Evolutionary conservation across 2,888 invertebrate species (phyloP).

Genomic region (Tholera decimalis): DNA sequence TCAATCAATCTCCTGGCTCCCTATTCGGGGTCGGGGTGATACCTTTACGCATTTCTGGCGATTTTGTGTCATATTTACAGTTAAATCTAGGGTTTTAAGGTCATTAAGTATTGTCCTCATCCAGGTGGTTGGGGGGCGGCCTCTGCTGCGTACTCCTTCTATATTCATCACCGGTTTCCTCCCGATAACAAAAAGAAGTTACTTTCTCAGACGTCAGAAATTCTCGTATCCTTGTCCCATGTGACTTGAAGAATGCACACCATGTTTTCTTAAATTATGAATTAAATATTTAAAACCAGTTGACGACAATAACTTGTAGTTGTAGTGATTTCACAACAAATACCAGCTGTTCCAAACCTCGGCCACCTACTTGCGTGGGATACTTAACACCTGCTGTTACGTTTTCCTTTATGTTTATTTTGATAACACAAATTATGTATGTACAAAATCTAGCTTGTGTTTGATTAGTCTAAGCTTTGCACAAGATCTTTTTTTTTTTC

Average conservation of each 20-base stretch:
- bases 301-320: constrained; percentile 10
- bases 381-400: constrained; percentile 17
- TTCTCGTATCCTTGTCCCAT: background rate
- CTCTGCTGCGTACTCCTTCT: too few species aligned
- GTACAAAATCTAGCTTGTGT: background rate
- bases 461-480: background rate
- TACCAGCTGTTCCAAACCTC: constrained; percentile 8
- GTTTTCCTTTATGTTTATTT: constrained; percentile 4
- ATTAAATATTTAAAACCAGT: constrained; percentile 1
- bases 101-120: too few species aligned
- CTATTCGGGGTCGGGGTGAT: too few species aligned
- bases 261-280: background rate
- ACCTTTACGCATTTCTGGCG: too few species aligned
- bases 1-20: too few species aligned
- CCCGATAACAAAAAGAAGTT: too few species aligned
- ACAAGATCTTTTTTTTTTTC: too few species aligned
- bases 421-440: background rate
- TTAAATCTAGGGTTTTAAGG: too few species aligned
- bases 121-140: too few species aligned
- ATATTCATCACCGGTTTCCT: too few species aligned
- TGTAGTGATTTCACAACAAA: constrained; percentile 10
- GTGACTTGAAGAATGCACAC: background rate
- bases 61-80: too few species aligned
- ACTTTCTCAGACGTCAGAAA: too few species aligned
- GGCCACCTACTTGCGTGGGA: constrained; percentile 1